These are phyloP conservation scores for Micropoecilia bifurca DNA, from an alignment of 2,797 vertebrate genomes.

Conservation along the genomic window DNA sequence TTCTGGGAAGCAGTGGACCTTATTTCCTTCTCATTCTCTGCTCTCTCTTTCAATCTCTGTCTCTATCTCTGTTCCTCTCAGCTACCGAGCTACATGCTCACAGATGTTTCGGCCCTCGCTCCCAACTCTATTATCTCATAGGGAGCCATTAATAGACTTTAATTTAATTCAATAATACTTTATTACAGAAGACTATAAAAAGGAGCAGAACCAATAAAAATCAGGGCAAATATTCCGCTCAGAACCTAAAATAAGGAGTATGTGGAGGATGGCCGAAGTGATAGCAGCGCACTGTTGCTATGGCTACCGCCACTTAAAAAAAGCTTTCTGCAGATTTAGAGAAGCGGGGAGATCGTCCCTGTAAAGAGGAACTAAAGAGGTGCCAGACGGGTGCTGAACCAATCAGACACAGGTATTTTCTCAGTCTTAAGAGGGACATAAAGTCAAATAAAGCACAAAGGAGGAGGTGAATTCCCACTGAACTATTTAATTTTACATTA, in stretches of 20 bases:
- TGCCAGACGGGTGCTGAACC: background rate
- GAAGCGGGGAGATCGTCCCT: background rate
- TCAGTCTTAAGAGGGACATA: background rate
- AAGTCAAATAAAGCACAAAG: background rate
- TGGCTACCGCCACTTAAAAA: slow-evolving; percentile 7
- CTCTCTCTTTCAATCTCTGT: slow-evolving; percentile 70
- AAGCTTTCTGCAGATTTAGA: background rate
- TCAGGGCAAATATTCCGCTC: slow-evolving; percentile 18
- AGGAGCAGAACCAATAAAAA: slow-evolving; percentile 38
- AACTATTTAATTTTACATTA: background rate
- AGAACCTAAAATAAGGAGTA: slow-evolving; percentile 13
- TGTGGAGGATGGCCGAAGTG: slow-evolving; percentile 5
- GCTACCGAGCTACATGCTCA: slow-evolving; percentile 50
- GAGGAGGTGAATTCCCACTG: background rate
- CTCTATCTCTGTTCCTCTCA: slow-evolving; percentile 64
- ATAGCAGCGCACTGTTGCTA: slow-evolving; percentile 17
- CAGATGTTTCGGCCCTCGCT: slow-evolving; percentile 57
- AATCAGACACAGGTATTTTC: background rate
- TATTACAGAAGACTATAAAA: slow-evolving; percentile 49
- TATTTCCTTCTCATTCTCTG: slow-evolving; percentile 72
- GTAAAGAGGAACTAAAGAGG: background rate
- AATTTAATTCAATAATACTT: slow-evolving; percentile 58
- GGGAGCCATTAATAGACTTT: slow-evolving; percentile 60
- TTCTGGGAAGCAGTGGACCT: slow-evolving; percentile 74
- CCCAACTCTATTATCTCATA: slow-evolving; percentile 48